Conservation (phyloP, 2,888 invertebrate genomes). For the Carcina quercana region DNA sequence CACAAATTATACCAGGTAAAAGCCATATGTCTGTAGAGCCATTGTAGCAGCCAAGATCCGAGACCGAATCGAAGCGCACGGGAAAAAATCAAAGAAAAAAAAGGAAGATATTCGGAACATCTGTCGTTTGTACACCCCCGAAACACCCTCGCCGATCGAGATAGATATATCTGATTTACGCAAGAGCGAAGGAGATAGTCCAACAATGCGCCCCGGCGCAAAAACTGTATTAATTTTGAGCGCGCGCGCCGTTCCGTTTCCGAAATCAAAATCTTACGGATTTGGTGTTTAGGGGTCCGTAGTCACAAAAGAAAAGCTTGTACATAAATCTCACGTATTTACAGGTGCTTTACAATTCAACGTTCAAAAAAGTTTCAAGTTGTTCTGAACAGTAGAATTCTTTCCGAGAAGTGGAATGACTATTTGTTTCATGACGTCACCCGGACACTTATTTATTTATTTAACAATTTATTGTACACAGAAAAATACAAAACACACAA, state of each 20-base stretch:
- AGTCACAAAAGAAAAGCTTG: no score
- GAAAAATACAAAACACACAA: no score
- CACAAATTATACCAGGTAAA: not conserved
- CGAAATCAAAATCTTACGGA: constrained; percentile 29
- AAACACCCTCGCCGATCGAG: constrained; percentile 34
- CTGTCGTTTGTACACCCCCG: constrained; percentile 44
- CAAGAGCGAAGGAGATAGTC: constrained; percentile 17
- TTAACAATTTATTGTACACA: no score
- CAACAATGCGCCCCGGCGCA: constrained; percentile 9
- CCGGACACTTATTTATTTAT: no score
- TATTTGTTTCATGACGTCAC: no score
- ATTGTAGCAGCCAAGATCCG: no score
- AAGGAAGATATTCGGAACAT: constrained; percentile 34
- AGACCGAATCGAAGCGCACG: constrained; percentile 33
- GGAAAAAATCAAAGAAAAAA: constrained; percentile 27
- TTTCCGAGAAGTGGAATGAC: no score
- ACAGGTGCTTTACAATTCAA: no score
- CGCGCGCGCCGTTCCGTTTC: constrained; percentile 47
- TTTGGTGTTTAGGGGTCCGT: constrained; percentile 14
- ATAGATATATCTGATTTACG: constrained; percentile 14
- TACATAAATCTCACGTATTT: no score
- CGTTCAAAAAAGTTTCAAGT: no score
- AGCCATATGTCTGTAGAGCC: no score
- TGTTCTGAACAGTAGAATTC: no score
- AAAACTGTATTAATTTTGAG: constrained; percentile 34